Evolutionary conservation across 2,797 vertebrate species (phyloP).

Genomic region (Myripristis murdjan): DNA sequence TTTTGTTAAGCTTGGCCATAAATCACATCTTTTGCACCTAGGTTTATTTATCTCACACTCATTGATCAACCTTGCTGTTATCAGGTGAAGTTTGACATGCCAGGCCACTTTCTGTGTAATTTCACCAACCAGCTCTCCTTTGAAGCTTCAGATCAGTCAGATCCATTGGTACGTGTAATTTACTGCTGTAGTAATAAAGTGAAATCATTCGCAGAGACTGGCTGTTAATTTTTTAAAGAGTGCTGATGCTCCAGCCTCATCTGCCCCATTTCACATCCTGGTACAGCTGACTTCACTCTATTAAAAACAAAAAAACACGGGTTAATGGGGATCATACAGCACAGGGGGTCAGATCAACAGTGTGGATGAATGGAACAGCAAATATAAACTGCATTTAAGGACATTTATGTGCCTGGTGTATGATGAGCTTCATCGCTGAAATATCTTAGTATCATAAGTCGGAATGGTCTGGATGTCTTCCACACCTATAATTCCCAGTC

Average conservation of each 20-base stretch:
- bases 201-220: neutral
- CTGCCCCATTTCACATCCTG: neutral
- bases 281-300: neutral
- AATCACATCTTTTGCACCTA: too few species aligned
- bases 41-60: too few species aligned
- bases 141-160: neutral
- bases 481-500: too few species aligned
- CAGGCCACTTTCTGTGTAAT: too few species aligned
- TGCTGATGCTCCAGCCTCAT: neutral
- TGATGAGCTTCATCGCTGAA: neutral
- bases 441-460: neutral
- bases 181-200: neutral
- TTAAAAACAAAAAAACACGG: conserved; percentile 6
- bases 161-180: neutral
- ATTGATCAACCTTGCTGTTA: too few species aligned
- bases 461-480: too few species aligned
- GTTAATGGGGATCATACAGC: conserved; percentile 10
- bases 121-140: neutral
- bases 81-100: too few species aligned
- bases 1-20: too few species aligned
- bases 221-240: neutral
- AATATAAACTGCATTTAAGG: neutral
- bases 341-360: conserved; percentile 10
- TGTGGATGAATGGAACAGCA: neutral
- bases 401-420: too few species aligned